Evolutionary conservation across 2,888 invertebrate genomes (phyloP).

Genomic region (Trilocha varians): DNA sequence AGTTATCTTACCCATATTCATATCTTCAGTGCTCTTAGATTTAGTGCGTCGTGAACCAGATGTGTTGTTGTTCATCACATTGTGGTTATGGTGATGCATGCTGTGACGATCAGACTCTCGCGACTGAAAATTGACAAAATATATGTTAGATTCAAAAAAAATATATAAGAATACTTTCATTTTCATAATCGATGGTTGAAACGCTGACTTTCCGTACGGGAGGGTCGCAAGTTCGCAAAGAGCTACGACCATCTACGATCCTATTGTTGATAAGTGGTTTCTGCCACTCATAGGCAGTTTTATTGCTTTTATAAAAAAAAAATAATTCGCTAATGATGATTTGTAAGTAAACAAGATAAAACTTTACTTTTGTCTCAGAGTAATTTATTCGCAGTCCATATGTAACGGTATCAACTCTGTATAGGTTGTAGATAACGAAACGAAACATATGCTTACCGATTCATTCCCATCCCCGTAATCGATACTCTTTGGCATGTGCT

Average conservation of each 20-base stretch:
- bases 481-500: conserved; percentile 75
- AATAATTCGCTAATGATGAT: too few relatives aligned
- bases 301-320: too few relatives aligned
- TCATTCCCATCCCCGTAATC: conserved; percentile 82
- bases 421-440: too few relatives aligned
- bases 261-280: too few relatives aligned
- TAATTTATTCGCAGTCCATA: too few relatives aligned
- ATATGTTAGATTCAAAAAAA: neutral
- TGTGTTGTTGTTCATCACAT: conserved; percentile 82
- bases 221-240: too few relatives aligned
- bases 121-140: conserved; percentile 40
- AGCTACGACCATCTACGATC: too few relatives aligned
- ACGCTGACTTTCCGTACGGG: too few relatives aligned
- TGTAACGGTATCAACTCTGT: too few relatives aligned
- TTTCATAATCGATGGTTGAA: neutral
- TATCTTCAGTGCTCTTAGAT: conserved; percentile 93
- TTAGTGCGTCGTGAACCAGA: conserved; percentile 78
- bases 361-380: too few relatives aligned
- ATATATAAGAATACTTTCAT: neutral
- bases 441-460: conserved; percentile 35
- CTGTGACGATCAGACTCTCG: conserved; percentile 80
- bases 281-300: too few relatives aligned
- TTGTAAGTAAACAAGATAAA: too few relatives aligned
- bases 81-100: conserved; percentile 78
- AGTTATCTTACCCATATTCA: conserved; percentile 72